Conservation (phyloP, 2,888 invertebrate genomes). For the Eupithecia abbreviata region DNA sequence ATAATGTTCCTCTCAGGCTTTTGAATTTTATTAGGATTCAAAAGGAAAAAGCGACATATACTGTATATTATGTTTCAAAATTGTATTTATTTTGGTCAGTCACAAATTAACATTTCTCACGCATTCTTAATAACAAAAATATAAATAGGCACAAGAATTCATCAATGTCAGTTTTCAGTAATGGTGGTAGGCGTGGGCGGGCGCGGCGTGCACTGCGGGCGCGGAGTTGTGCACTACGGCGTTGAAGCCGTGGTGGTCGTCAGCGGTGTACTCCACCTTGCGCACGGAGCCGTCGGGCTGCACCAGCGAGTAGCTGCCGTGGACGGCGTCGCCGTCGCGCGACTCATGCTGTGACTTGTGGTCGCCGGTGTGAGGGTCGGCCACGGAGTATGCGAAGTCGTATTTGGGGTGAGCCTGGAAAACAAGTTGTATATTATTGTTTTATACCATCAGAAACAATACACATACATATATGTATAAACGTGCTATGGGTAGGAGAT, state of each 20-base stretch:
- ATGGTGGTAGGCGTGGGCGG: constrained; percentile 63
- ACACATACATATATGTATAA: too few relatives aligned
- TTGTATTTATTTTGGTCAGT: constrained; percentile 1
- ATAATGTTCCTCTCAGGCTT: background rate
- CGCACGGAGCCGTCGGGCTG: constrained; percentile 80
- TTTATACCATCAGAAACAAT: too few relatives aligned
- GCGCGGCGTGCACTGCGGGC: constrained; percentile 67
- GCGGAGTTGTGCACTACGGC: constrained; percentile 78
- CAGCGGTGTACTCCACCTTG: constrained; percentile 77
- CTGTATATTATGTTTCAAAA: background rate
- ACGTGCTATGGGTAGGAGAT: too few relatives aligned
- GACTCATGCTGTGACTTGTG: constrained; percentile 82
- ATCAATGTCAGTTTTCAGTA: constrained; percentile 50
- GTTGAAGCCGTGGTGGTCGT: constrained; percentile 68
- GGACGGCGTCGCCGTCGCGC: constrained; percentile 82
- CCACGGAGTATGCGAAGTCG: constrained; percentile 80
- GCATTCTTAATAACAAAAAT: constrained; percentile 45
- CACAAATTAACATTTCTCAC: constrained; percentile 6
- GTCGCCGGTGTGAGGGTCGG: constrained; percentile 84
- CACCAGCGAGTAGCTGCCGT: constrained; percentile 84
- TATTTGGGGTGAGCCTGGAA: constrained; percentile 71
- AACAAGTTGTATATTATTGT: background rate
- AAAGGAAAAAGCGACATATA: background rate
- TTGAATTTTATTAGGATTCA: background rate
- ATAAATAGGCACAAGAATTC: constrained; percentile 53